Evolutionary conservation across 2,797 vertebrate species (phyloP).

Genomic region (Leptoclinus maculatus): DNA sequence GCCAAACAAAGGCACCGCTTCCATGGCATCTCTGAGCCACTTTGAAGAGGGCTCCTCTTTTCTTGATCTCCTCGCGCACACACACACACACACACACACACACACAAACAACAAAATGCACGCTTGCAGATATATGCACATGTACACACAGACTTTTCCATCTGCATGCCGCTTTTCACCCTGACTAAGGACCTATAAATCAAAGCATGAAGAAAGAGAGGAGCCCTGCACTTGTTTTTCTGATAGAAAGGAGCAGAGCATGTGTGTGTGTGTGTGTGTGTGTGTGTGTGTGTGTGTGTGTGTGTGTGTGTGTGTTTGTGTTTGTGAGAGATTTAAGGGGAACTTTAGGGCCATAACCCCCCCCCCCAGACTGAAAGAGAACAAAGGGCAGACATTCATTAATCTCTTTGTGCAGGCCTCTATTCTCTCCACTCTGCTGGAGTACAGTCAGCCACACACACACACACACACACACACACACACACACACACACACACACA

Average conservation of each 20-base stretch:
- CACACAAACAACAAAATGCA: conserved; percentile 22
- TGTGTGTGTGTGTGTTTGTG: conserved; percentile 12
- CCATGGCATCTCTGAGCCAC: conserved; percentile 49
- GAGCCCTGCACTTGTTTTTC: conserved; percentile 52
- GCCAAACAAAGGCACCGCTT: conserved; percentile 74
- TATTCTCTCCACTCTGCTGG: conserved; percentile 40
- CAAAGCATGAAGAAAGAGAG: conserved; percentile 57
- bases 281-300: conserved; percentile 25
- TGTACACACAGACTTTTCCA: conserved; percentile 54
- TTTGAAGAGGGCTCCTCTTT: conserved; percentile 64
- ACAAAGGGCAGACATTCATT: conserved; percentile 75
- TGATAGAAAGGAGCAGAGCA: conserved; percentile 44
- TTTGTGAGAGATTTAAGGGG: conserved; percentile 60
- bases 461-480: conserved; percentile 19
- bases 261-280: conserved; percentile 9
- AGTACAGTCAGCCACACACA: conserved; percentile 43
- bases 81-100: conserved; percentile 31
- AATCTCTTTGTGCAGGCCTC: conserved; percentile 64
- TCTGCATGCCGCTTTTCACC: conserved; percentile 60
- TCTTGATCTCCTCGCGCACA: conserved; percentile 29
- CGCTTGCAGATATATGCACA: neutral
- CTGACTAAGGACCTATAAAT: conserved; percentile 63
- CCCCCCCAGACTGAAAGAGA: conserved; percentile 46
- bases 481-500: conserved; percentile 29
- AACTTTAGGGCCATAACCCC: conserved; percentile 63